Evolutionary conservation across 2,113 vertebrate species (phyloP).

Genomic region (Psephotus haematonotus): DNA sequence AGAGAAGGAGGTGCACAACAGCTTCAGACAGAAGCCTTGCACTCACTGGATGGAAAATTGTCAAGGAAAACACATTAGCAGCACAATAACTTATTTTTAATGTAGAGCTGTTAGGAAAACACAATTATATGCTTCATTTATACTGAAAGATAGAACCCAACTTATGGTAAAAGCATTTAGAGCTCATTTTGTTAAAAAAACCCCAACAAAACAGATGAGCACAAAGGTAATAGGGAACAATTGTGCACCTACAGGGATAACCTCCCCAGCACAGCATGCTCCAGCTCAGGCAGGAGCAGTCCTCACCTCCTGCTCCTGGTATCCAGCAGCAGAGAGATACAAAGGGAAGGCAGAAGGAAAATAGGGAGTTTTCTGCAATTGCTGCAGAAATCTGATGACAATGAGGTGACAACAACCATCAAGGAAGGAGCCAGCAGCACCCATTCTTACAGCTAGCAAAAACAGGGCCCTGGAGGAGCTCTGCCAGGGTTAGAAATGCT

Average conservation of each 20-base stretch:
- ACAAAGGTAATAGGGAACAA: neutral
- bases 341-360: neutral
- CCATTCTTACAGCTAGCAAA: rapidly evolving
- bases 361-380: neutral
- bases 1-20: neutral
- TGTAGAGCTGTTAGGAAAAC: constrained; percentile 58
- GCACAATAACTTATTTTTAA: constrained; percentile 63
- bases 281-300: neutral
- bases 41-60: constrained; percentile 29
- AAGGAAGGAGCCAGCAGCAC: neutral
- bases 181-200: neutral
- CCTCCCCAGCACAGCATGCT: neutral
- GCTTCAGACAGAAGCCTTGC: neutral
- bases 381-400: neutral
- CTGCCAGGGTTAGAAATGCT: neutral
- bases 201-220: neutral
- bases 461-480: neutral
- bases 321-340: neutral
- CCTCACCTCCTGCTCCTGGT: neutral
- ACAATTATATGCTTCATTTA: constrained; percentile 70
- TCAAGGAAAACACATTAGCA: constrained; percentile 47
- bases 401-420: rapidly evolving
- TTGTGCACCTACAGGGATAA: neutral
- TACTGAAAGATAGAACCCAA: constrained; percentile 50
- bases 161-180: neutral